A percentile compares a stretch with the other conserved stretches of the same genome.
These are phyloP conservation scores for Cartodere bifasciata DNA, from an alignment of 2,888 invertebrate genomes.

Conservation along the genomic window DNA sequence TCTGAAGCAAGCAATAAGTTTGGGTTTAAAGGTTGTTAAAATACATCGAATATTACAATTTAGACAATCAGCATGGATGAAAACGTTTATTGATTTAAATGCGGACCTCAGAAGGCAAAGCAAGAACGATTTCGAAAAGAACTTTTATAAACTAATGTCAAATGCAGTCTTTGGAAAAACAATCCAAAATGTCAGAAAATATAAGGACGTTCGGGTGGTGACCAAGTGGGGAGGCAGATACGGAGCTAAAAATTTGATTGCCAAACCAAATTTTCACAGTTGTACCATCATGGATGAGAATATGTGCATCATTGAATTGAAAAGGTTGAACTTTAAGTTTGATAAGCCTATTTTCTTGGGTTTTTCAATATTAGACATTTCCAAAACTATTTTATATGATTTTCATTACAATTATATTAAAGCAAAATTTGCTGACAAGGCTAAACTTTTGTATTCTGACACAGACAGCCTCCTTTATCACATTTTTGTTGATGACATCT, in stretches of 20 bases:
- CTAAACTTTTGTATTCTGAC: not conserved
- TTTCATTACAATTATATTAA: slow-evolving; percentile 4
- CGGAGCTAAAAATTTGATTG: slow-evolving; percentile 2
- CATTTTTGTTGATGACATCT: not conserved
- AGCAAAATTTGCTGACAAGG: not conserved
- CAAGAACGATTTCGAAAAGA: slow-evolving; percentile 8
- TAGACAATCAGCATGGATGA: slow-evolving; percentile 24
- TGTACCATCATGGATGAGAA: not conserved
- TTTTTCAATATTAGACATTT: slow-evolving; percentile 5
- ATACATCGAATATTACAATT: slow-evolving; percentile 23
- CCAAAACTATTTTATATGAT: slow-evolving; percentile 3
- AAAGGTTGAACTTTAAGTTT: slow-evolving; percentile 1
- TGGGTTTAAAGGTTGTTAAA: slow-evolving; percentile 17
- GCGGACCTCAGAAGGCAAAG: slow-evolving; percentile 18
- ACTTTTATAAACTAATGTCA: slow-evolving; percentile 8
- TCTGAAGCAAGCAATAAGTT: slow-evolving; percentile 16
- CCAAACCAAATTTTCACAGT: slow-evolving; percentile 1
- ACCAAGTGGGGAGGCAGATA: slow-evolving; percentile 1
- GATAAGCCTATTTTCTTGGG: slow-evolving; percentile 8
- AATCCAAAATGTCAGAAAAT: slow-evolving; percentile 3
- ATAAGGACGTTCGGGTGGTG: not conserved
- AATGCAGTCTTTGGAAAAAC: slow-evolving; percentile 6
- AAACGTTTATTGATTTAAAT: slow-evolving; percentile 27
- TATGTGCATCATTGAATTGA: slow-evolving; percentile 2
- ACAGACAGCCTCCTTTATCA: slow-evolving; percentile 3